phyloP scores from a whole-genome alignment of 2,113 vertebrate species.

The Notarius quadriscutis region DNA sequence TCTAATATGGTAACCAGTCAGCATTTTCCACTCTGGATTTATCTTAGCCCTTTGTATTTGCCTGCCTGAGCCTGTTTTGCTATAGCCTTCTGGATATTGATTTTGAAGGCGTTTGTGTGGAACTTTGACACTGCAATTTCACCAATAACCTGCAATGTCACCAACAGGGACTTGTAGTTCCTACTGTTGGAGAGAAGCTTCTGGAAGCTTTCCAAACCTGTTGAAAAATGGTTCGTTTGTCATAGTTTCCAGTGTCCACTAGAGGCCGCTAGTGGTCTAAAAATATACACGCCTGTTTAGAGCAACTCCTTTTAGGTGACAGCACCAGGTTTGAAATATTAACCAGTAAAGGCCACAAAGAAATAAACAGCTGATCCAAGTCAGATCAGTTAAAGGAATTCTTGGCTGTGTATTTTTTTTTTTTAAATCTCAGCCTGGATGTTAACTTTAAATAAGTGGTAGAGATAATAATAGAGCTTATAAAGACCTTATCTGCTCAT shows the following conservation, averaged over 20 bases:
- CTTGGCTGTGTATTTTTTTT: neutral
- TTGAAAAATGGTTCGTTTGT: neutral
- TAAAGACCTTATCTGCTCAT: neutral
- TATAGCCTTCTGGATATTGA: neutral
- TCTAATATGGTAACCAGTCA: neutral
- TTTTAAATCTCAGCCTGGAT: neutral
- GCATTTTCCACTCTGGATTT: neutral
- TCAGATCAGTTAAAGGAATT: neutral
- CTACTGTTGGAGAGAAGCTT: neutral
- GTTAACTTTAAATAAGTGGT: neutral
- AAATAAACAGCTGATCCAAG: neutral
- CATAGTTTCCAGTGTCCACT: neutral
- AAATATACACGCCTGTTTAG: neutral
- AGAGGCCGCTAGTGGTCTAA: neutral
- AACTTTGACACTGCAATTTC: neutral
- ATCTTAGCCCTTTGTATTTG: neutral
- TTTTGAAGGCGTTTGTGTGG: neutral
- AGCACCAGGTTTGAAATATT: neutral
- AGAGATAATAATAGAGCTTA: neutral
- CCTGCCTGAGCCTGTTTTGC: neutral
- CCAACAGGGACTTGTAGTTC: neutral
- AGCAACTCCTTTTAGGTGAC: neutral
- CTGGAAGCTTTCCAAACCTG: neutral
- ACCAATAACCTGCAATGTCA: neutral
- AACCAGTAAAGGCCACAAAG: neutral